A percentile compares a stretch with the other conserved stretches of the same genome.
These are phyloP conservation scores for Merops nubicus DNA, from an alignment of 2,113 vertebrate species.

Conservation along the genomic window DNA sequence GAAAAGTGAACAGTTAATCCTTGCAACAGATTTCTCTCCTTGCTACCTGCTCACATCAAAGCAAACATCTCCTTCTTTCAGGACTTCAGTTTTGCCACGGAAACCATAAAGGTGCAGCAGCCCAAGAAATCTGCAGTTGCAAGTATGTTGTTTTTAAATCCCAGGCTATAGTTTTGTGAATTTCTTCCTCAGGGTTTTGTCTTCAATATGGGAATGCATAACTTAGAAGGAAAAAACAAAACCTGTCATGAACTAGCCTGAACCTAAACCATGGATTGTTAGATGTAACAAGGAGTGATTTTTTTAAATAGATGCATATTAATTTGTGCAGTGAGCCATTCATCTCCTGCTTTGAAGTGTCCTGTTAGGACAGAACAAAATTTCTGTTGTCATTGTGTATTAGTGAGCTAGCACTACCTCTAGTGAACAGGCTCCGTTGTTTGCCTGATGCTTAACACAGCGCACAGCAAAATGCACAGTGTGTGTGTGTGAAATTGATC, in stretches of 20 bases:
- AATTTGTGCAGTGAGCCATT: neutral
- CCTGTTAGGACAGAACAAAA: neutral
- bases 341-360: neutral
- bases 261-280: neutral
- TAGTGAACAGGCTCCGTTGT: neutral
- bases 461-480: neutral
- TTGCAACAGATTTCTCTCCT: neutral
- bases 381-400: neutral
- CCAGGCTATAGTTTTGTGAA: neutral
- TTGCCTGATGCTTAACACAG: neutral
- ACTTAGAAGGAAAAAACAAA: neutral
- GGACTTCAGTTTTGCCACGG: neutral
- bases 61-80: neutral
- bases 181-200: neutral
- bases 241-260: neutral
- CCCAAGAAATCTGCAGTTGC: neutral
- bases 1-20: neutral
- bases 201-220: neutral
- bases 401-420: neutral
- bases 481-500: neutral
- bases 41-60: neutral
- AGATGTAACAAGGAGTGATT: neutral
- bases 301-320: neutral
- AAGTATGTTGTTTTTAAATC: neutral
- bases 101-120: neutral